Evolutionary conservation across 2,888 invertebrate species (phyloP).

Genomic region (Suillia variegata): DNA sequence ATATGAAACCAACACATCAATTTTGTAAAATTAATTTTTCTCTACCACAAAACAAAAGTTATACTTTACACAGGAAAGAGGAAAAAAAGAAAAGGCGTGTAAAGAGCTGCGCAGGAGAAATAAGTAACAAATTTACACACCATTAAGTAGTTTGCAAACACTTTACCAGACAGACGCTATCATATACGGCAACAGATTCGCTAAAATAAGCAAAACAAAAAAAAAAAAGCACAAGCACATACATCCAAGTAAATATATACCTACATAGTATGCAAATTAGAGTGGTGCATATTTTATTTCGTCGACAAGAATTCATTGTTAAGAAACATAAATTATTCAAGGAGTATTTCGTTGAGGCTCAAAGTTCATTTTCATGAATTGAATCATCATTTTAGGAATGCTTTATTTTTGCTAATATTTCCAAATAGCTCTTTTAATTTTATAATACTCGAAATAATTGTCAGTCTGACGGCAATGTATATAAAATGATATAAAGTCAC

Average conservation of each 20-base stretch:
- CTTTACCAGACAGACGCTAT: slow-evolving; percentile 29
- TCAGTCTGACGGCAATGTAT: too few species aligned
- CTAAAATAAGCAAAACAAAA: not conserved
- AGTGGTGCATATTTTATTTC: too few species aligned
- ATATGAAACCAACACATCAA: slow-evolving; percentile 11
- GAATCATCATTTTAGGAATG: too few species aligned
- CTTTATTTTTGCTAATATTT: too few species aligned
- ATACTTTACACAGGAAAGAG: slow-evolving; percentile 22
- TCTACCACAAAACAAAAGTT: slow-evolving; percentile 6
- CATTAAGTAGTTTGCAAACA: slow-evolving; percentile 56
- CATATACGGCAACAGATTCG: slow-evolving; percentile 1
- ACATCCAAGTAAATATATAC: too few species aligned
- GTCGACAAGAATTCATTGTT: too few species aligned
- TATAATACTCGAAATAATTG: too few species aligned
- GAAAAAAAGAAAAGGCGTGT: not conserved
- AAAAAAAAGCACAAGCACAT: not conserved
- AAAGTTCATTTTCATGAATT: too few species aligned
- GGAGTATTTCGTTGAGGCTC: too few species aligned
- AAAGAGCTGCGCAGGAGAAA: not conserved
- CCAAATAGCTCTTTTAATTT: too few species aligned
- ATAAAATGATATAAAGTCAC: slow-evolving; percentile 12
- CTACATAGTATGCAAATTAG: too few species aligned
- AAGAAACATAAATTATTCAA: too few species aligned
- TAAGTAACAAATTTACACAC: slow-evolving; percentile 51
- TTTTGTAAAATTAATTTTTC: slow-evolving; percentile 16